Evolutionary conservation across 2,113 vertebrate genomes (phyloP).

Genomic region (Entomyzon cyanotis): DNA sequence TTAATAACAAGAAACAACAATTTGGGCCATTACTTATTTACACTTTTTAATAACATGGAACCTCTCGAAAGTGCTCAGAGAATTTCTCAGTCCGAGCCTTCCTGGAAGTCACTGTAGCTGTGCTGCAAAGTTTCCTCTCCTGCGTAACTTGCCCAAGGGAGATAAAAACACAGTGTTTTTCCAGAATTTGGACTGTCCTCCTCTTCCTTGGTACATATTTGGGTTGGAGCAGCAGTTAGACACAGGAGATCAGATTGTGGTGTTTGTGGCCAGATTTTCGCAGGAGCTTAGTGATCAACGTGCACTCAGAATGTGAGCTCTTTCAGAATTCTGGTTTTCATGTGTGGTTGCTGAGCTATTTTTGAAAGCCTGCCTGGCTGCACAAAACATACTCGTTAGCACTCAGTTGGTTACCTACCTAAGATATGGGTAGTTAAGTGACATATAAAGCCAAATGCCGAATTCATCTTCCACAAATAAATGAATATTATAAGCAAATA

Average conservation of each 20-base stretch:
- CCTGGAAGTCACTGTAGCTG: background rate
- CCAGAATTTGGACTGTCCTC: background rate
- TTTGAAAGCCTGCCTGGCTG: constrained; percentile 20
- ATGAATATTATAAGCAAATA: background rate
- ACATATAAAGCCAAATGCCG: background rate
- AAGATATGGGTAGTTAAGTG: background rate
- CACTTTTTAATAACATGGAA: background rate
- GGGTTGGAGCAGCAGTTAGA: background rate
- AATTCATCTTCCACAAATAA: background rate
- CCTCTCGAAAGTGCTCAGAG: background rate
- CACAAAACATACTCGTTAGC: background rate
- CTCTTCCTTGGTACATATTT: background rate
- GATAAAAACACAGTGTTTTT: background rate
- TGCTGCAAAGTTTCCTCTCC: background rate
- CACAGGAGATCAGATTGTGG: background rate
- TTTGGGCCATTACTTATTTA: background rate
- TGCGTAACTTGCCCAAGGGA: background rate
- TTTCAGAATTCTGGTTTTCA: constrained; percentile 35
- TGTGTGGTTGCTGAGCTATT: constrained; percentile 8
- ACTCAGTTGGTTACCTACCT: background rate
- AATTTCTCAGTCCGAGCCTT: background rate
- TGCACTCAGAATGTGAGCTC: background rate
- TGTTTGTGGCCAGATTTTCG: constrained; percentile 29
- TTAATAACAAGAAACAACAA: background rate
- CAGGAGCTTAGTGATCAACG: background rate